phyloP scores from a whole-genome alignment of 2,888 invertebrate species.

The Meghimatium bilineatum region DNA sequence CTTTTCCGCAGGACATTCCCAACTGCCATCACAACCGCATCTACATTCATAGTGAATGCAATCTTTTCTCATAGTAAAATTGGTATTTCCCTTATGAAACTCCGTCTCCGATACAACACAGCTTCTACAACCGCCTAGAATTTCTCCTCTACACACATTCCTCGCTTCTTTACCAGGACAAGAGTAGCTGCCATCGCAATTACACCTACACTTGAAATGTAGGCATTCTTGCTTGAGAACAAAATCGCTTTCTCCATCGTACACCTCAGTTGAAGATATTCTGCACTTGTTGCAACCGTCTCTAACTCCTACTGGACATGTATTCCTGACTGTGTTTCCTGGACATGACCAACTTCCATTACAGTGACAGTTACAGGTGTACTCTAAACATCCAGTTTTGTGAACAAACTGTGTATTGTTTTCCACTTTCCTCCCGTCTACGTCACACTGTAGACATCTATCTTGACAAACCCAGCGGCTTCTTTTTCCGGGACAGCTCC shows the following conservation, averaged over 20 bases:
- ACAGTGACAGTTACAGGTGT: slow-evolving; percentile 66
- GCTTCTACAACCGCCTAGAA: slow-evolving; percentile 54
- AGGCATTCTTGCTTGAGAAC: slow-evolving; percentile 51
- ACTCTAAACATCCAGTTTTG: slow-evolving; percentile 63
- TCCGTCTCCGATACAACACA: slow-evolving; percentile 54
- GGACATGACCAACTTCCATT: slow-evolving; percentile 66
- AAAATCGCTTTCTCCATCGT: slow-evolving; percentile 54
- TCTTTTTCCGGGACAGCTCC: slow-evolving; percentile 59
- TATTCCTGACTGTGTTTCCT: slow-evolving; percentile 53
- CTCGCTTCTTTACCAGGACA: slow-evolving; percentile 58
- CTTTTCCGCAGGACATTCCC: slow-evolving; percentile 65
- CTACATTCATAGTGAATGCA: slow-evolving; percentile 66
- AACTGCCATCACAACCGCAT: slow-evolving; percentile 68
- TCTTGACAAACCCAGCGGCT: slow-evolving; percentile 47
- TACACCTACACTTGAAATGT: slow-evolving; percentile 64
- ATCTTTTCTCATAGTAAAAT: slow-evolving; percentile 61
- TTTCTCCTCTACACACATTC: slow-evolving; percentile 54
- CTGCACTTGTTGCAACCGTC: slow-evolving; percentile 46
- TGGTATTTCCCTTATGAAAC: slow-evolving; percentile 58
- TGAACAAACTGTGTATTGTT: slow-evolving; percentile 59
- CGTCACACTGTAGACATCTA: slow-evolving; percentile 59
- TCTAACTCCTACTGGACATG: slow-evolving; percentile 57
- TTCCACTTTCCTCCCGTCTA: slow-evolving; percentile 55
- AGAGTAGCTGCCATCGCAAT: slow-evolving; percentile 65
- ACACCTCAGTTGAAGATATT: slow-evolving; percentile 41